A percentile compares a stretch with the other conserved stretches of the same genome.
These are phyloP conservation scores for Pimephales promelas DNA, from an alignment of 2,113 vertebrate genomes.

Conservation along the genomic window DNA sequence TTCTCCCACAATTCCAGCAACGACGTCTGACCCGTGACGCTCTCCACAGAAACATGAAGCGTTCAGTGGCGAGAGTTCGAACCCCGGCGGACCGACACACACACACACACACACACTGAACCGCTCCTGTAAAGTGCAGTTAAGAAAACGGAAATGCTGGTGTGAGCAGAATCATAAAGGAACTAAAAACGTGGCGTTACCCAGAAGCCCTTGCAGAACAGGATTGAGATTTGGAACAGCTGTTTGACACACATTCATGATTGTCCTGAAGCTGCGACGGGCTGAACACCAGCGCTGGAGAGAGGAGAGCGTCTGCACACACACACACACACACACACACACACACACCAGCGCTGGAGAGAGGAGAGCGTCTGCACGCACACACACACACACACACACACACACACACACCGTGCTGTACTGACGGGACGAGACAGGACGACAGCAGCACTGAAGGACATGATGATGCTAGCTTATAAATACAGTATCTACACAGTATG, in stretches of 20 bases:
- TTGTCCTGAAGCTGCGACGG: constrained; percentile 50
- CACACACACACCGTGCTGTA: constrained; percentile 34
- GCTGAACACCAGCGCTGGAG: no score
- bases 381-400: no score
- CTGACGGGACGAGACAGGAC: constrained; percentile 57
- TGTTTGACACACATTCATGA: constrained; percentile 18
- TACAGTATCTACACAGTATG: constrained; percentile 86
- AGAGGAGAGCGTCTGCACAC: no score
- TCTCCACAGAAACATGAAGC: no score
- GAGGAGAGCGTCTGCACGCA: no score
- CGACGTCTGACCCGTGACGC: not conserved
- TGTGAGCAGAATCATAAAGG: constrained; percentile 33
- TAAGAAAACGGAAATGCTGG: constrained; percentile 62
- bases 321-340: no score
- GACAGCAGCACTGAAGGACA: constrained; percentile 75
- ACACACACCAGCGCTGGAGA: no score
- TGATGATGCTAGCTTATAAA: constrained; percentile 88
- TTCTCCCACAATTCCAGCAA: constrained; percentile 20
- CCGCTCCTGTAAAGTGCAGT: constrained; percentile 73
- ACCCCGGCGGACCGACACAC: no score
- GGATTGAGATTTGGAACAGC: not conserved
- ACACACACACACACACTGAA: constrained; percentile 1
- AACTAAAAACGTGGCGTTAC: constrained; percentile 11
- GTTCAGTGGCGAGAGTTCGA: not conserved
- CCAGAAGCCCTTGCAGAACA: constrained; percentile 49